phyloP scores from a whole-genome alignment of 2,888 invertebrate species.

The Cosmia pyralina region DNA sequence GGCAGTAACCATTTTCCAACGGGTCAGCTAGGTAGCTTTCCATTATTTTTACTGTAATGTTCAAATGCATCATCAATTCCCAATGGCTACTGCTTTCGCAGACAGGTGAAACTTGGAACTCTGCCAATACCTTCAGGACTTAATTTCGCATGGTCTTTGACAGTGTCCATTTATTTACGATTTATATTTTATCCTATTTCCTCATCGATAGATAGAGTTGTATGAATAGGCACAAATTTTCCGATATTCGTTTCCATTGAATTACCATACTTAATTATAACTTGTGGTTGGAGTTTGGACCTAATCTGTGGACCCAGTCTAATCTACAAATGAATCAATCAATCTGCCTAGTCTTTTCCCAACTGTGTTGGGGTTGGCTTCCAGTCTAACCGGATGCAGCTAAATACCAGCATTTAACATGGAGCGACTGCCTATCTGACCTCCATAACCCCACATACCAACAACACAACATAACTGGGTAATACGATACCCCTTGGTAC shows the following conservation, averaged over 20 bases:
- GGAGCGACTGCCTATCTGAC: too few species aligned
- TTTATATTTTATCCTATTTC: constrained; percentile 10
- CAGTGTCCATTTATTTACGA: constrained; percentile 40
- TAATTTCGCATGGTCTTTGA: constrained; percentile 33
- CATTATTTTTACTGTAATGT: constrained; percentile 10
- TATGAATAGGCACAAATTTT: neutral
- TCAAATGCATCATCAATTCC: constrained; percentile 27
- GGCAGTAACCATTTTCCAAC: neutral
- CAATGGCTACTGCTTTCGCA: constrained; percentile 4
- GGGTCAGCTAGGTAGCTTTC: neutral
- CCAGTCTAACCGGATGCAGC: too few species aligned
- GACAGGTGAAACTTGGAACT: constrained; percentile 49
- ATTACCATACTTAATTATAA: neutral
- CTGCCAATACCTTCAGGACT: constrained; percentile 36
- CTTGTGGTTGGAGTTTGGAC: neutral
- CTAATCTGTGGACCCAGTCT: neutral
- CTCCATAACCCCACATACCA: too few species aligned
- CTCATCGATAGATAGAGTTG: neutral
- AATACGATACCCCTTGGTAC: too few species aligned
- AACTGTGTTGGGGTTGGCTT: too few species aligned
- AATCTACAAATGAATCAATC: neutral
- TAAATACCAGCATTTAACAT: too few species aligned
- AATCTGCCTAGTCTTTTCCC: too few species aligned
- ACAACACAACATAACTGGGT: too few species aligned
- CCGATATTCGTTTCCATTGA: neutral